A percentile compares a stretch with the other conserved stretches of the same genome.
These are phyloP conservation scores for Micrasema longulum DNA, from an alignment of 1,140 invertebrate species.

Conservation along the genomic window DNA sequence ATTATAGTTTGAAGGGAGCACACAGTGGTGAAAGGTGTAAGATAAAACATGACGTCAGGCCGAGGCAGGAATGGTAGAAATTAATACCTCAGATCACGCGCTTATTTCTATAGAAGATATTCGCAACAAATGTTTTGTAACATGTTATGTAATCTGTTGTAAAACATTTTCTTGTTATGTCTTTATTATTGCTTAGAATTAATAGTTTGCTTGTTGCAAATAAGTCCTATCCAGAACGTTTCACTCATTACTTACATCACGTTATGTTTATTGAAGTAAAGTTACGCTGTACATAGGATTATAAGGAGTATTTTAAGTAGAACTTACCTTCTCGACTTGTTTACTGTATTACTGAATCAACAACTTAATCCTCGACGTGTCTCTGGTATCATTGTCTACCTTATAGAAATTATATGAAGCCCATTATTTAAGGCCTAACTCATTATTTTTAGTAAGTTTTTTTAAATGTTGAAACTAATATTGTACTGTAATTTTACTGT, in stretches of 20 bases:
- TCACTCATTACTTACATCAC: conserved; percentile 24
- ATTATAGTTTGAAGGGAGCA: conserved; percentile 7
- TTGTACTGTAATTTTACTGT: no score
- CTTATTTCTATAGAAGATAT: background rate
- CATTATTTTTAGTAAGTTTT: no score
- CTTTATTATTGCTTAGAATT: conserved; percentile 21
- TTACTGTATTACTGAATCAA: conserved; percentile 3
- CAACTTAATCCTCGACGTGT: no score
- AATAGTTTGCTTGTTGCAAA: conserved; percentile 20
- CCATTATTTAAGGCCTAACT: no score
- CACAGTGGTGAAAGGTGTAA: background rate
- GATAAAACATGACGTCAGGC: no score
- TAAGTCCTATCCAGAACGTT: conserved; percentile 2
- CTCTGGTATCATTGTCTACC: no score
- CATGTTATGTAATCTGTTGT: background rate
- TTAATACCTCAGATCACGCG: conserved; percentile 23
- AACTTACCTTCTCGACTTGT: background rate
- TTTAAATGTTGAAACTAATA: no score
- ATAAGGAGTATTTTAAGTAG: conserved; percentile 21
- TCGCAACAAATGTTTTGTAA: conserved; percentile 10
- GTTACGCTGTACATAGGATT: conserved; percentile 20
- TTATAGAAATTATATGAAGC: no score
- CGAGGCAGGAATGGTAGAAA: background rate
- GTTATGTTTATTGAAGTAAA: background rate
- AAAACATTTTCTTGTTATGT: conserved; percentile 5